phyloP scores from a whole-genome alignment of 92 coral and sea anemone species.

The Anthopleura xanthogrammica region DNA sequence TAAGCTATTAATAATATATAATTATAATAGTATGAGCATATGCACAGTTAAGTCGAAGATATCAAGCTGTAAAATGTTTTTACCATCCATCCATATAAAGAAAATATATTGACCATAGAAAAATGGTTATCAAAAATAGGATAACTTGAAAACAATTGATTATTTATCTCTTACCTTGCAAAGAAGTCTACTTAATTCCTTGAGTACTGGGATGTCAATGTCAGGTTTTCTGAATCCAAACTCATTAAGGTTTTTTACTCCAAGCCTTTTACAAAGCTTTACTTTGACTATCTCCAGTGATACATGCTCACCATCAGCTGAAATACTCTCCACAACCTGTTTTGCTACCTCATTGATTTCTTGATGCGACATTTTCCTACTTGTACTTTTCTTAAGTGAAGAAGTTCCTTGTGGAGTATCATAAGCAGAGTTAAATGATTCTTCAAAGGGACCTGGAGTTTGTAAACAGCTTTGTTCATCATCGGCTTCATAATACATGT shows the following conservation, averaged over 20 bases:
- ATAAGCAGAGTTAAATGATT: constrained; percentile 33
- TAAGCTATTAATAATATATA: too few species aligned
- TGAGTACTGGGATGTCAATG: constrained; percentile 61
- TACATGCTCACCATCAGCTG: constrained; percentile 65
- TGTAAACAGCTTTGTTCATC: neutral
- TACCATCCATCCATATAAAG: too few species aligned
- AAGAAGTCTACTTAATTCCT: constrained; percentile 62
- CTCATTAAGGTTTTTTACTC: constrained; percentile 36
- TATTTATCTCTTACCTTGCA: constrained; percentile 53
- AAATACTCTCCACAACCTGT: constrained; percentile 47
- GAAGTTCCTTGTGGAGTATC: neutral
- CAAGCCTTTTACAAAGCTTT: constrained; percentile 53
- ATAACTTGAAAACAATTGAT: neutral
- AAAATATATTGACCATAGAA: too few species aligned
- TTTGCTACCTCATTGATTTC: constrained; percentile 60
- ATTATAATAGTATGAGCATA: too few species aligned
- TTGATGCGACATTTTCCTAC: neutral
- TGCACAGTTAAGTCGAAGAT: too few species aligned
- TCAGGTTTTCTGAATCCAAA: constrained; percentile 59
- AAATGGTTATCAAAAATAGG: too few species aligned
- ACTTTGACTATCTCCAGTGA: constrained; percentile 60
- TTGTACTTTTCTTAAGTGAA: neutral
- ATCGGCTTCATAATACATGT: neutral
- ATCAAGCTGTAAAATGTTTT: too few species aligned
- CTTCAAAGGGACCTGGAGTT: constrained; percentile 23